A percentile compares a stretch with the other conserved stretches of the same genome.
phyloP scores from a whole-genome alignment of 2,888 invertebrate species.

The Galeruca laticollis region DNA sequence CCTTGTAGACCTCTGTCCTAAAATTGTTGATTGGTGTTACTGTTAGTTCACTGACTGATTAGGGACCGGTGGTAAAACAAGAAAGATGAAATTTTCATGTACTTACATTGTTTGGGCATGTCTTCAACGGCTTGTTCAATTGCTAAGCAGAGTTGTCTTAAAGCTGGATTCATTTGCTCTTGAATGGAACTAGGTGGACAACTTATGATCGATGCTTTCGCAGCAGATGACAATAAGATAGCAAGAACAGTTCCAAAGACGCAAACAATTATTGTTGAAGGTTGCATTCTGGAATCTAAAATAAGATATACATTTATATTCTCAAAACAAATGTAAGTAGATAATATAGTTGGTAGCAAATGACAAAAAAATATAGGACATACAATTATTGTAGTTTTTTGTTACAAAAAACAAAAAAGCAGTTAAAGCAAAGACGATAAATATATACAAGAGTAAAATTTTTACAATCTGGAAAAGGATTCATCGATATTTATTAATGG shows the following conservation, averaged over 20 bases:
- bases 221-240: slow-evolving; percentile 40
- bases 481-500: neutral
- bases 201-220: slow-evolving; percentile 54
- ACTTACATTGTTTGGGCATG: slow-evolving; percentile 53
- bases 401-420: neutral
- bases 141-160: slow-evolving; percentile 55
- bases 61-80: neutral
- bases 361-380: too few species aligned
- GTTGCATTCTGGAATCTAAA: slow-evolving; percentile 51
- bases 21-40: too few species aligned
- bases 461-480: neutral
- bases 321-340: neutral
- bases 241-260: slow-evolving; percentile 47
- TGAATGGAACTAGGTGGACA: slow-evolving; percentile 53
- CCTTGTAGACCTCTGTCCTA: too few species aligned
- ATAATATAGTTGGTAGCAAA: neutral
- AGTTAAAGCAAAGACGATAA: neutral
- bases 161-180: slow-evolving; percentile 51
- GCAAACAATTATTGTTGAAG: slow-evolving; percentile 44
- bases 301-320: slow-evolving; percentile 1
- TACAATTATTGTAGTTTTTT: too few species aligned
- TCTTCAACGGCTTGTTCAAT: slow-evolving; percentile 57
- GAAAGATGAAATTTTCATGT: neutral
- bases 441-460: neutral
- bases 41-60: too few species aligned